phyloP scores from a whole-genome alignment of 2,888 invertebrate species.

The Spilosoma lubricipeda region DNA sequence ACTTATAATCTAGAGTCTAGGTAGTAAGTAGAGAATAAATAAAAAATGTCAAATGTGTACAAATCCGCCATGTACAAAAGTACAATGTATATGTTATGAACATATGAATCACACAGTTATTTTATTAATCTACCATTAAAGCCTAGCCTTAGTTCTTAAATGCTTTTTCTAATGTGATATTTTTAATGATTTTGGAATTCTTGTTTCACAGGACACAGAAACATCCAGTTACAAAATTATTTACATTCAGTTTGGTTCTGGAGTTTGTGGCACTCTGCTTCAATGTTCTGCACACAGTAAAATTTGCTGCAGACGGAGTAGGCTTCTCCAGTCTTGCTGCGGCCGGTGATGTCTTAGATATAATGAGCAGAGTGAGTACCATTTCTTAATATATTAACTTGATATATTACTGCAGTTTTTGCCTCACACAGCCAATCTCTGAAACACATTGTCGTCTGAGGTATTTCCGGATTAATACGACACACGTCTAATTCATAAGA shows the following conservation, averaged over 20 bases:
- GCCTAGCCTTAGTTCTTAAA: neutral
- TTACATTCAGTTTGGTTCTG: slow-evolving; percentile 94
- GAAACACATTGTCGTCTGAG: neutral
- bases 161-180: too few relatives aligned
- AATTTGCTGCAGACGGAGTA: slow-evolving; percentile 96
- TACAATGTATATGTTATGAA: rapidly evolving
- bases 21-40: too few relatives aligned
- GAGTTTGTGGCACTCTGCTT: slow-evolving; percentile 95
- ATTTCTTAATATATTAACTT: neutral
- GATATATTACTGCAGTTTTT: neutral
- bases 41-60: too few relatives aligned
- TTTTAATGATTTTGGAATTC: neutral
- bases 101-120: neutral
- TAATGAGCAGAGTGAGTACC: slow-evolving; percentile 92
- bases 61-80: too few relatives aligned
- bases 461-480: neutral
- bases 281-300: slow-evolving; percentile 95
- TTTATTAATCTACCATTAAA: neutral
- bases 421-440: neutral
- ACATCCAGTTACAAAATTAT: slow-evolving; percentile 96
- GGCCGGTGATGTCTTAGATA: slow-evolving; percentile 96
- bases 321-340: slow-evolving; percentile 94
- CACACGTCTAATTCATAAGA: neutral
- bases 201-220: slow-evolving; percentile 88
- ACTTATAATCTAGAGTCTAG: too few relatives aligned